Base-by-base conservation (phyloP, 2,797 vertebrate genomes). In the Spinus pinus region DNA sequence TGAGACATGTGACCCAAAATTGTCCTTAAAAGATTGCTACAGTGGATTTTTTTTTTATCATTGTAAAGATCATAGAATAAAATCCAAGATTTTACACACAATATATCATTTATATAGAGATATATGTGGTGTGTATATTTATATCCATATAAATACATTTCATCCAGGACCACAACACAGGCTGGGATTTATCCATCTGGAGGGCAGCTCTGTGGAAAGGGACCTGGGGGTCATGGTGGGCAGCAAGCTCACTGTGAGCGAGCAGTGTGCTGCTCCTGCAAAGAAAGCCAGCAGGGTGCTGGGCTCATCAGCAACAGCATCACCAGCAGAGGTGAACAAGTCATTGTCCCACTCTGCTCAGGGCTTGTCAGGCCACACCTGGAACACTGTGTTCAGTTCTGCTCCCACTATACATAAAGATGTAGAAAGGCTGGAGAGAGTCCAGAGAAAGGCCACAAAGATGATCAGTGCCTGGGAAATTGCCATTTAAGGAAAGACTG, bases 221-320 rank as follows among this genome's bases (percentile, higher is more conserved):
- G 24, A 19, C 24, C 5, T 57, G 33, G 3, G 23, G 5, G 7
- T 79, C 31, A 21, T 69, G 27, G 28, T 58, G 54, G 23, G 5
- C n/a, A 66, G 35, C 2, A 9, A 66, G 53, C n/a, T 61, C 53
- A 20, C 0, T 24, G 31, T 9, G 25, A 75, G 15, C 0, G 0
- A 56, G 18, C 35, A 46, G 37, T 2, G 19, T 41, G 37, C 20
- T 50, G 33, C 30, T 42, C 12, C 4, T 11, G 20, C 20, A 30
- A 5, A 21, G n/a, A 39, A 31, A 46, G 3, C 15, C 64, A 54
- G 13, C 17, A 24, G n/a, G 3, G 6, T 44, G 31, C 27, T 33
- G 72, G 47, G 25, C 23, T 80, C n/a, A 33, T 23, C 74, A 21
- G 6, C 35, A 24, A 5, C 0, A 6, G 5, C 39, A 74, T 30